Conservation (phyloP, 2,888 invertebrate genomes). For the Noctua comes region DNA sequence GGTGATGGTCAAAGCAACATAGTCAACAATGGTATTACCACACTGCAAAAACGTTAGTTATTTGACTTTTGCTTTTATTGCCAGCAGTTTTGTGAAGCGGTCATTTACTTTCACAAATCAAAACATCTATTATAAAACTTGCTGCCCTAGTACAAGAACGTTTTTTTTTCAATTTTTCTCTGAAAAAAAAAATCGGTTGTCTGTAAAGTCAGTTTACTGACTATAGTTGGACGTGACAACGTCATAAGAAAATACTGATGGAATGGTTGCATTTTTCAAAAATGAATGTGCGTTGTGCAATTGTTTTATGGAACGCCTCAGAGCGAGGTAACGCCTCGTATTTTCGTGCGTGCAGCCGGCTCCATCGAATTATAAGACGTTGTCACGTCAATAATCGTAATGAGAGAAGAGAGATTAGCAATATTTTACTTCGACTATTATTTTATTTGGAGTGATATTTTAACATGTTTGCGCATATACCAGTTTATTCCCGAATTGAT, state of each 20-base stretch:
- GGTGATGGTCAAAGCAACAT: not conserved
- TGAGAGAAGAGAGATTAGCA: not conserved
- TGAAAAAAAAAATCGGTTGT: not conserved
- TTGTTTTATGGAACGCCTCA: too few relatives aligned
- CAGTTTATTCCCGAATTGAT: not conserved
- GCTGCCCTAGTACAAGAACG: slow-evolving; percentile 12
- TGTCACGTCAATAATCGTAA: too few relatives aligned
- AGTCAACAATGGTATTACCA: not conserved
- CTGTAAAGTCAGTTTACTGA: too few relatives aligned
- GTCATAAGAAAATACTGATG: too few relatives aligned
- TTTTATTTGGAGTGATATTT: not conserved
- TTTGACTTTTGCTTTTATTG: not conserved
- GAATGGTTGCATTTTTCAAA: too few relatives aligned
- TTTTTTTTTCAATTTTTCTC: not conserved
- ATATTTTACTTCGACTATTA: too few relatives aligned
- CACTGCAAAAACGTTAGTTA: not conserved
- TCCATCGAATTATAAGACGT: too few relatives aligned
- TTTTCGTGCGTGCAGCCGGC: too few relatives aligned
- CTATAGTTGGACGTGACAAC: too few relatives aligned
- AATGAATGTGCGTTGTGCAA: too few relatives aligned
- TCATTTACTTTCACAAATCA: slow-evolving; percentile 1
- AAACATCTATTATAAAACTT: slow-evolving; percentile 14
- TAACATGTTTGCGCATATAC: not conserved
- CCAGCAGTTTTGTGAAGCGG: not conserved
- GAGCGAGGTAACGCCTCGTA: too few relatives aligned